These are phyloP conservation scores for Asobara japonica DNA, from an alignment of 1,140 invertebrate genomes.

Conservation along the genomic window DNA sequence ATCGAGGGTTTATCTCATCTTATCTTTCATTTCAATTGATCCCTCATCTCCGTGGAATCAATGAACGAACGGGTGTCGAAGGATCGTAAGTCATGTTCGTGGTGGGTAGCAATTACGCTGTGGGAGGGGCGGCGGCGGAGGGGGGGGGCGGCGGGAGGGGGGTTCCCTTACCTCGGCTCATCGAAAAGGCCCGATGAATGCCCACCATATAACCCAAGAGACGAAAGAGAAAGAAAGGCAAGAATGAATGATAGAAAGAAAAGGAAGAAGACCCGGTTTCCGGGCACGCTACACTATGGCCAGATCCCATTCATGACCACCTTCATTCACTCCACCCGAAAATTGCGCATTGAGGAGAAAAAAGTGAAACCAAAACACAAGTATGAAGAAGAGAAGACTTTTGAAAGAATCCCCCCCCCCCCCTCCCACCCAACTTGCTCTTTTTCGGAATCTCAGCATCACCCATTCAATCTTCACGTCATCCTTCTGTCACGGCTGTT, in stretches of 20 bases:
- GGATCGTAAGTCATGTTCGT: constrained; percentile 36
- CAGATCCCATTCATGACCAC: constrained; percentile 5
- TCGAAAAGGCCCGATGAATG: constrained; percentile 9
- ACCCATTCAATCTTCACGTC: neutral
- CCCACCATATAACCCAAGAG: neutral
- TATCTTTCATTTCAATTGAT: constrained; percentile 25
- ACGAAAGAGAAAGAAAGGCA: constrained; percentile 21
- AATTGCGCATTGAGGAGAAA: neutral
- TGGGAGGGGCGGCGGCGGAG: constrained; percentile 17
- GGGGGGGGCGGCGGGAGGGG: neutral
- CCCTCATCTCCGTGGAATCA: constrained; percentile 21
- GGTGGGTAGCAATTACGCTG: constrained; percentile 32
- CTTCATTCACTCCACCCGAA: constrained; percentile 25
- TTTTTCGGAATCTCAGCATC: neutral
- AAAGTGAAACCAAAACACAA: neutral
- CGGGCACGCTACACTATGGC: constrained; percentile 36
- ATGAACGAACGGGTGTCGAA: constrained; percentile 30
- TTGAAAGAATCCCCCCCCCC: neutral
- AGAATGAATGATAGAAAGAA: neutral
- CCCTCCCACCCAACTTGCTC: too few species aligned
- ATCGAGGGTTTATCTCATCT: too few species aligned
- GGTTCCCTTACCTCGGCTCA: constrained; percentile 7
- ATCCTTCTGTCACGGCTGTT: neutral
- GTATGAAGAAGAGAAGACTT: neutral
- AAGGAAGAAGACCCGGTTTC: constrained; percentile 35